Evolutionary conservation across 2,888 invertebrate genomes (phyloP).

Genomic region (Ditylenchus weischeri): DNA sequence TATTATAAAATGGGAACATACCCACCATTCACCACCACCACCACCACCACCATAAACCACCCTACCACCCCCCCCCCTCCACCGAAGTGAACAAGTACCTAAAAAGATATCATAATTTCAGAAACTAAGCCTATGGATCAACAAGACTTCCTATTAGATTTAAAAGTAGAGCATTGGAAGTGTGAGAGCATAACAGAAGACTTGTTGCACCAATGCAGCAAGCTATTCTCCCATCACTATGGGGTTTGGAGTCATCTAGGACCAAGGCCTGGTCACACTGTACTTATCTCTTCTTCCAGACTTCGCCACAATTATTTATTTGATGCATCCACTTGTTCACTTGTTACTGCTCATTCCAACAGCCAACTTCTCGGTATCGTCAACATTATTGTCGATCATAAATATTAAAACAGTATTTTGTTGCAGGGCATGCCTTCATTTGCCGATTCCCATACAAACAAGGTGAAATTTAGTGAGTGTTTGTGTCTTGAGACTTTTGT

Average conservation of each 20-base stretch:
- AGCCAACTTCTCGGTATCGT: too few relatives aligned
- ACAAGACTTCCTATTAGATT: too few relatives aligned
- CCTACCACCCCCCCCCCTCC: too few relatives aligned
- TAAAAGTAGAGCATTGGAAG: slow-evolving; percentile 6
- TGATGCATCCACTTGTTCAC: slow-evolving; percentile 23
- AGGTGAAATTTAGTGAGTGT: not conserved
- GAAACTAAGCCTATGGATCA: too few relatives aligned
- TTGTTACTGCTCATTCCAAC: slow-evolving; percentile 11
- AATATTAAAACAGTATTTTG: too few relatives aligned
- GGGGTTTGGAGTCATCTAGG: slow-evolving; percentile 18
- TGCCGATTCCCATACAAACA: slow-evolving; percentile 21
- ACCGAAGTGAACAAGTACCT: too few relatives aligned
- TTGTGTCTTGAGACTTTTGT: slow-evolving; percentile 1
- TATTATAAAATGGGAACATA: too few relatives aligned
- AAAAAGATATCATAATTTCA: too few relatives aligned
- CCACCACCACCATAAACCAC: too few relatives aligned
- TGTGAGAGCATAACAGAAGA: slow-evolving; percentile 22
- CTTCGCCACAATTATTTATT: slow-evolving; percentile 20
- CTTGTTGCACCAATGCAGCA: slow-evolving; percentile 19
- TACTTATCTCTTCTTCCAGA: slow-evolving; percentile 16
- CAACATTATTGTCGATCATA: too few relatives aligned
- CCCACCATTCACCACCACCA: too few relatives aligned
- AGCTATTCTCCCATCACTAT: slow-evolving; percentile 20
- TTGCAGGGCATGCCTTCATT: slow-evolving; percentile 21
- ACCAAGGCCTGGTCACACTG: slow-evolving; percentile 17